Base-by-base conservation (phyloP, 2,888 invertebrate species). In the Drosophila recens region DNA sequence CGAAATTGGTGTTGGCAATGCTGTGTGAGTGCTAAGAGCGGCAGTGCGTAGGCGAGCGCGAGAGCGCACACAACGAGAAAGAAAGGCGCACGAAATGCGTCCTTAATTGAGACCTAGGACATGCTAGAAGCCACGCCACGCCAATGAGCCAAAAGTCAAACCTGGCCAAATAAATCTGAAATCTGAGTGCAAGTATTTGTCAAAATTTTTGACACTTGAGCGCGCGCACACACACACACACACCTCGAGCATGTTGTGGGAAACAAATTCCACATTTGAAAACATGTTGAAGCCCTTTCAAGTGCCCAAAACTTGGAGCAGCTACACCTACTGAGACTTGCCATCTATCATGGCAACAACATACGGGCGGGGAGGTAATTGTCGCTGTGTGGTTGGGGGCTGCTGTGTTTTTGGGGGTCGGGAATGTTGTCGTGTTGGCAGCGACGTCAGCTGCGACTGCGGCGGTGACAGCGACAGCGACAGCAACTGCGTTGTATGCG, bases 401-500 rank as follows among this genome's bases (percentile, higher is more conserved):
- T 75, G 76, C 48, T 67, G 72, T 51, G 46, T 52, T 62, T 57
- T 45, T 27, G n/a, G 42, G 42, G 23, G 15, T 4, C 17, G 40
- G 59, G 58, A 56, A 6, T 30, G 30, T 76, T 73, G 80, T 80
- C 64, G 72, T 49, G 54, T 49, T 63, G 70, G 56, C 67, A 56
- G 62, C 67, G 70, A 52, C 62, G 78, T 65, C 67, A 43, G 36
- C 66, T 11, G 63, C 57, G 58, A 42, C 64, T 40, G 64, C 53
- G 40, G 27, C 58, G 1, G 57, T 45, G 38, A 23, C 51, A 0
- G 57, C 49, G 38, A 23, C 51, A 0, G 57, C 49, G 38, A 63
- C 76, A n/a, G 70, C 72, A 59, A 72, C 75, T 23, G 72, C 86
- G 78, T 66, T 88, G 84, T 90, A 90, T 89, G 90, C 90, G 91